These are phyloP conservation scores for Scaptomyza flava DNA, from an alignment of 2,888 invertebrate species.

Conservation along the genomic window DNA sequence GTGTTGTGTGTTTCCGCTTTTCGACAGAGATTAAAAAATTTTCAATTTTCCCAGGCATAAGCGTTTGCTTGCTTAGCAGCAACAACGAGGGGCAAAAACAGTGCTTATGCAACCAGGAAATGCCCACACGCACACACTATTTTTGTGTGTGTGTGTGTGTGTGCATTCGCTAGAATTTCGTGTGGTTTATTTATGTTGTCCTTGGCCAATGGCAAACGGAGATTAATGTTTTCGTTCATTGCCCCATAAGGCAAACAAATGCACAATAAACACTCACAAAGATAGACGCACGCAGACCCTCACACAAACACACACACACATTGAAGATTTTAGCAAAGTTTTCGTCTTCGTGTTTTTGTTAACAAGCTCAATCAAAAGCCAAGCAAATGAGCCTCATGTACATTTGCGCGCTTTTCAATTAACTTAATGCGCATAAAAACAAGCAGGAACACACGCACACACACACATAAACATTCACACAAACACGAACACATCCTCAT, in stretches of 20 bases:
- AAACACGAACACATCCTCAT: slow-evolving; percentile 4
- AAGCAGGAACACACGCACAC: slow-evolving; percentile 20
- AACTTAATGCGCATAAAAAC: slow-evolving; percentile 74
- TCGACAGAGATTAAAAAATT: slow-evolving; percentile 74
- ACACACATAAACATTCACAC: too few species aligned
- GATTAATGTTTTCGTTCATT: slow-evolving; percentile 79
- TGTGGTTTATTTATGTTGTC: slow-evolving; percentile 50
- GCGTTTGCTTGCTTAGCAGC: slow-evolving; percentile 56
- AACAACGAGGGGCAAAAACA: background rate
- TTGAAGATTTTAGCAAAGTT: slow-evolving; percentile 20
- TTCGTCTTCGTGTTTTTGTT: slow-evolving; percentile 12
- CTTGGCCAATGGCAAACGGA: slow-evolving; percentile 81
- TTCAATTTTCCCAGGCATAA: slow-evolving; percentile 64
- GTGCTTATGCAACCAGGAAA: slow-evolving; percentile 49
- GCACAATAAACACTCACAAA: slow-evolving; percentile 22
- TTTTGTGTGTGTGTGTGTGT: slow-evolving; percentile 23
- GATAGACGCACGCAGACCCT: background rate
- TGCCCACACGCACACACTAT: slow-evolving; percentile 11
- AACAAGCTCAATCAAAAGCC: slow-evolving; percentile 59
- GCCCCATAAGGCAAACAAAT: slow-evolving; percentile 62
- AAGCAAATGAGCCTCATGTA: slow-evolving; percentile 59
- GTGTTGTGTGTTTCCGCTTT: slow-evolving; percentile 72
- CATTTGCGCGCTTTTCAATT: slow-evolving; percentile 70
- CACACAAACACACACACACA: slow-evolving; percentile 1
- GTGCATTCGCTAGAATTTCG: slow-evolving; percentile 39